Conservation (phyloP, 2,113 vertebrate species). For the Damaliscus lunatus region DNA sequence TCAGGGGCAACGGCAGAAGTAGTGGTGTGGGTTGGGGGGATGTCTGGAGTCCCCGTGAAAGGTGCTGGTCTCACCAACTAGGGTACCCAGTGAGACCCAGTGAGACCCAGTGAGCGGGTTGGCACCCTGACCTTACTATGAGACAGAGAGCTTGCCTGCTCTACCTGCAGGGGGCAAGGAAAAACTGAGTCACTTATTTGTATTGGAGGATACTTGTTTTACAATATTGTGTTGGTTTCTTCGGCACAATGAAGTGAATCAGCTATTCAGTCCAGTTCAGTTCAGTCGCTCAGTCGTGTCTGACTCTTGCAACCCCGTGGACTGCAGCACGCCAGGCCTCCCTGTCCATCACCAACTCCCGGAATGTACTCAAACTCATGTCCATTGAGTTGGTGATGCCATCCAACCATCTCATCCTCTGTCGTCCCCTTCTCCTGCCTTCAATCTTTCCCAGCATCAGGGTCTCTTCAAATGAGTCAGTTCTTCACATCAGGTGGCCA, state of each 20-base stretch:
- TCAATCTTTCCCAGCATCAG: background rate
- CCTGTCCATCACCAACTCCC: background rate
- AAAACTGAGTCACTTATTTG: background rate
- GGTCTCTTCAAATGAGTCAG: background rate
- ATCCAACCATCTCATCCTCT: background rate
- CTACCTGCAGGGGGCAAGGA: rapidly evolving
- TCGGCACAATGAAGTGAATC: background rate
- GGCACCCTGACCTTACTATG: rapidly evolving
- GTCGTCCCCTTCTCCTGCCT: background rate
- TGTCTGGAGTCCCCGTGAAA: background rate
- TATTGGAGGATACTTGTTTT: background rate
- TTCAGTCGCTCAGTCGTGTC: background rate
- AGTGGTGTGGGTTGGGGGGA: background rate
- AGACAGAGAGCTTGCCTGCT: background rate
- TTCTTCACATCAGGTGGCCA: background rate
- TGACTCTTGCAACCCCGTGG: background rate
- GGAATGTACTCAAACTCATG: background rate
- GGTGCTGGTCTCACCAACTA: background rate
- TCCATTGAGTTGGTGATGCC: background rate
- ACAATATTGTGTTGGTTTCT: background rate
- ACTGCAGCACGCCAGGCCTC: background rate
- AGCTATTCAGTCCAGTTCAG: background rate
- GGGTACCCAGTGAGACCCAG: no score
- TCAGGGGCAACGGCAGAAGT: background rate
- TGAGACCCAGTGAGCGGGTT: no score